These are phyloP conservation scores for Agriotes lineatus DNA, from an alignment of 2,888 invertebrate genomes.

Conservation along the genomic window DNA sequence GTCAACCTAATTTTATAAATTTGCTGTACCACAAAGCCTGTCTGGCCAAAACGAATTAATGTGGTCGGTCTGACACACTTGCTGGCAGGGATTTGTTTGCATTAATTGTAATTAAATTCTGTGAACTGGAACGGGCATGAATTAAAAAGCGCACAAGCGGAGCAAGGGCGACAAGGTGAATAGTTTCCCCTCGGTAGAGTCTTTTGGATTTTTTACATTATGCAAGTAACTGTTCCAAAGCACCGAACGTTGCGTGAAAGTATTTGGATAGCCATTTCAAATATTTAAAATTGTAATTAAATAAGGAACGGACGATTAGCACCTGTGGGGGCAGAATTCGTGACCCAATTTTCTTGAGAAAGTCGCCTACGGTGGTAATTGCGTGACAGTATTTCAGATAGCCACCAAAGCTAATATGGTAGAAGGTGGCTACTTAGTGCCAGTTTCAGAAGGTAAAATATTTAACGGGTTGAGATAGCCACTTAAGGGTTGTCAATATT, in stretches of 20 bases:
- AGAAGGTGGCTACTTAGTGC: background rate
- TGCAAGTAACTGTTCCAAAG: no score
- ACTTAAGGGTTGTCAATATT: no score
- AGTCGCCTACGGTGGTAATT: background rate
- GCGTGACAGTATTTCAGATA: background rate
- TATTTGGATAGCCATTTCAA: conserved; percentile 1
- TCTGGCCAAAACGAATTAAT: background rate
- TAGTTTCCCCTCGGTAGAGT: no score
- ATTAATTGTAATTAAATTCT: conserved; percentile 6
- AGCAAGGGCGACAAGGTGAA: no score
- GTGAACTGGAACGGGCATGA: background rate
- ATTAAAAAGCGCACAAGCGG: no score
- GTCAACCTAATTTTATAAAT: conserved; percentile 8
- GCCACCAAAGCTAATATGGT: background rate
- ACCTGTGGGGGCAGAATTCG: background rate
- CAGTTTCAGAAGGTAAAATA: no score
- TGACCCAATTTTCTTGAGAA: conserved; percentile 6
- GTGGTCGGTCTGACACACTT: background rate
- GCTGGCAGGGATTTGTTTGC: conserved; percentile 7
- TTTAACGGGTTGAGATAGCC: no score
- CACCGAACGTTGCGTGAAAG: conserved; percentile 17
- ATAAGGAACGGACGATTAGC: background rate
- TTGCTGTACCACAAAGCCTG: background rate
- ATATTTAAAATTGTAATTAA: conserved; percentile 1
- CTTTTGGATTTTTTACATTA: background rate